Percentiles rank a stretch among this genome's conserved stretches.
Conservation (phyloP, 2,113 vertebrate genomes). For the Grus americana region DNA sequence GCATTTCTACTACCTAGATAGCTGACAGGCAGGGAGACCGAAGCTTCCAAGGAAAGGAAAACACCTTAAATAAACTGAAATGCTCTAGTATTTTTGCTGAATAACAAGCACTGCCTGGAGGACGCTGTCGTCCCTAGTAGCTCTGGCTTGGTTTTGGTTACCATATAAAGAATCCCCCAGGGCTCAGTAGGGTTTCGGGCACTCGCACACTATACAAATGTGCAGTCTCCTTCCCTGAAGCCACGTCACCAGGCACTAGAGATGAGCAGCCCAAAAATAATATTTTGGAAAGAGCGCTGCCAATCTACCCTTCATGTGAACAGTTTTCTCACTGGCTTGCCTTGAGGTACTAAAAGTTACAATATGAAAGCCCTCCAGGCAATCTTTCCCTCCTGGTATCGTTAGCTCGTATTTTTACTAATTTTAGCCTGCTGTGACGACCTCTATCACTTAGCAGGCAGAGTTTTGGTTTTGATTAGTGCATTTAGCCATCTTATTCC, state of each 20-base stretch:
- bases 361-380: neutral
- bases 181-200: conserved; percentile 6
- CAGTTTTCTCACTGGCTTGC: neutral
- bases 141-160: neutral
- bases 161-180: neutral
- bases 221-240: conserved; percentile 32
- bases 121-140: neutral
- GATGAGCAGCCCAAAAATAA: conserved; percentile 45
- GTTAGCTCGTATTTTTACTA: neutral
- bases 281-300: conserved; percentile 42
- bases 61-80: neutral
- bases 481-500: neutral
- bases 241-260: conserved; percentile 22
- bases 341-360: neutral
- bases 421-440: neutral
- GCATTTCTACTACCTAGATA: neutral
- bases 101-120: neutral
- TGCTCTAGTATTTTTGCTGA: neutral
- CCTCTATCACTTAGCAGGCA: neutral
- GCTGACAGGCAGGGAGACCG: neutral
- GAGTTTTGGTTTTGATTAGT: neutral
- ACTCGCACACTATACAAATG: neutral
- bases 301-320: conserved; percentile 11
- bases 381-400: neutral
- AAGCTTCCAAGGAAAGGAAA: neutral